Percentiles rank a stretch among this genome's conserved stretches.
Evolutionary conservation across 2,888 invertebrate species (phyloP).

Genomic region (Caenorhabditis panamensis): DNA sequence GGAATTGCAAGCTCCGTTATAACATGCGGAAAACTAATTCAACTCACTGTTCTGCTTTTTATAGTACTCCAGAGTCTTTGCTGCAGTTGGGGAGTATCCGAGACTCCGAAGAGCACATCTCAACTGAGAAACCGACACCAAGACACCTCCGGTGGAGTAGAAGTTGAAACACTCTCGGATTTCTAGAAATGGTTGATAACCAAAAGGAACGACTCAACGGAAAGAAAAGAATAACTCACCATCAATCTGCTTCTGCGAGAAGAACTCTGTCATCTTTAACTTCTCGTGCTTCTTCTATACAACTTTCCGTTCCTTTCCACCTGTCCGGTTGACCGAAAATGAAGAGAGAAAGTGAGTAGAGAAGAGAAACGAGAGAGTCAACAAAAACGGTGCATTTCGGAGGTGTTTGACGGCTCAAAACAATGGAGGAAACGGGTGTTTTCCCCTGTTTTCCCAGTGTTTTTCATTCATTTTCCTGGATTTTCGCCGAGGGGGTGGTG

Average conservation of each 20-base stretch:
- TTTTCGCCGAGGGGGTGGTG: not conserved
- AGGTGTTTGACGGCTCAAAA: slow-evolving; percentile 44
- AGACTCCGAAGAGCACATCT: slow-evolving; percentile 67
- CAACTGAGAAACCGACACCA: slow-evolving; percentile 62
- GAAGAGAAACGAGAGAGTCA: slow-evolving; percentile 5
- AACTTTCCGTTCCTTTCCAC: not conserved
- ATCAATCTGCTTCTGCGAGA: slow-evolving; percentile 67
- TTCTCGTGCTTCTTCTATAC: not conserved
- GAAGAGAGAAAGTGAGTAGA: slow-evolving; percentile 1
- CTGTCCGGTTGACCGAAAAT: slow-evolving; percentile 19
- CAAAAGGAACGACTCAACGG: too few relatives aligned
- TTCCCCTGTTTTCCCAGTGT: not conserved
- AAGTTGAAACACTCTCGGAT: slow-evolving; percentile 71
- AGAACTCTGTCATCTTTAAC: slow-evolving; percentile 58
- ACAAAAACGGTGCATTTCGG: too few relatives aligned
- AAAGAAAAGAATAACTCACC: slow-evolving; percentile 50
- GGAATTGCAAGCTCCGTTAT: too few relatives aligned
- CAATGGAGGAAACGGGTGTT: slow-evolving; percentile 7
- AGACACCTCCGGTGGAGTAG: slow-evolving; percentile 58
- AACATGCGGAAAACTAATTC: too few relatives aligned
- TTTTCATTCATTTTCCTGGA: not conserved
- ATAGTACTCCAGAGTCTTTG: slow-evolving; percentile 62
- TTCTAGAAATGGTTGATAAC: slow-evolving; percentile 54
- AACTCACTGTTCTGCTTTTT: slow-evolving; percentile 54
- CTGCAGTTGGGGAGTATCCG: slow-evolving; percentile 66